Conservation (phyloP, 2,888 invertebrate genomes). For the Tetropium fuscum region DNA sequence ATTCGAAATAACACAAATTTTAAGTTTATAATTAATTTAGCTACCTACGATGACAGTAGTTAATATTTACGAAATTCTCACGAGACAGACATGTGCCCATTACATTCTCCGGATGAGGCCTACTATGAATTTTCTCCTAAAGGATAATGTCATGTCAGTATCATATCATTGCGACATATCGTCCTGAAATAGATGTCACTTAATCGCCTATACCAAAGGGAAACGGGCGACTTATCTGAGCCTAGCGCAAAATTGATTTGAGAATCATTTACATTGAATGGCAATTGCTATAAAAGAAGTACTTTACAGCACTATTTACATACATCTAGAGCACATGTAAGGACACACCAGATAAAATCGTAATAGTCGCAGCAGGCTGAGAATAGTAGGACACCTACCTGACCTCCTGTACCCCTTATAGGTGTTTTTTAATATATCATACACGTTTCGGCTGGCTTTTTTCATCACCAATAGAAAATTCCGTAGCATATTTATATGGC, state of each 20-base stretch:
- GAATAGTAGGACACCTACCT: constrained; percentile 15
- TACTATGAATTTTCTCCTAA: constrained; percentile 1
- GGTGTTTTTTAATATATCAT: constrained; percentile 16
- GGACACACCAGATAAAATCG: constrained; percentile 37
- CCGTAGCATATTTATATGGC: neutral
- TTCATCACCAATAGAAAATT: constrained; percentile 15
- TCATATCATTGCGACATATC: neutral
- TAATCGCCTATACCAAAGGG: constrained; percentile 2
- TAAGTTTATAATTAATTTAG: too few species aligned
- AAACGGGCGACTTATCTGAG: constrained; percentile 7
- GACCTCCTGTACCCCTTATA: constrained; percentile 13
- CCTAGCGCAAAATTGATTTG: constrained; percentile 40
- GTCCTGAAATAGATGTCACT: constrained; percentile 2
- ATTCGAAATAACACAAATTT: too few species aligned
- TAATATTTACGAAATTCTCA: too few species aligned
- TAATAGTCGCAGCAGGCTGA: constrained; percentile 18
- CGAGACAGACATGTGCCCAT: too few species aligned
- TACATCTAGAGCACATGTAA: constrained; percentile 41
- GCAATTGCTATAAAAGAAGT: constrained; percentile 32
- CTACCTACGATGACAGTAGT: too few species aligned
- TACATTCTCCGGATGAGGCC: too few species aligned
- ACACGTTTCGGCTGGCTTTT: constrained; percentile 9
- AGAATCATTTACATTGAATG: constrained; percentile 42
- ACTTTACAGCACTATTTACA: constrained; percentile 42
- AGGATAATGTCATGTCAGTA: neutral